These are phyloP conservation scores for Stenurella melanura DNA, from an alignment of 2,888 invertebrate species.

Conservation along the genomic window DNA sequence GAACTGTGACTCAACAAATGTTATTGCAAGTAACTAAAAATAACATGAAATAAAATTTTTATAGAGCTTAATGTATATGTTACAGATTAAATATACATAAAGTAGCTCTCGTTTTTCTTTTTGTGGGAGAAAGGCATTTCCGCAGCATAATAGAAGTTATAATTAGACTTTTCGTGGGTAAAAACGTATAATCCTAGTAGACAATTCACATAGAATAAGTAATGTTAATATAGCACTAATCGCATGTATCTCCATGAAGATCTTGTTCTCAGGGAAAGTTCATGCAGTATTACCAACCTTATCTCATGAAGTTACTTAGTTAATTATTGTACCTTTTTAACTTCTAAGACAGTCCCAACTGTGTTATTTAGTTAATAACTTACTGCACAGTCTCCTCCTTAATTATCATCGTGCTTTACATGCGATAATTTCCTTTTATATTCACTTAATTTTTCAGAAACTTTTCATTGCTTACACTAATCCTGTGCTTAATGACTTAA, in stretches of 20 bases:
- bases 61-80: neutral
- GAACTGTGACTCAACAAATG: neutral
- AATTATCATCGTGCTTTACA: slow-evolving; percentile 33
- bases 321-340: slow-evolving; percentile 64
- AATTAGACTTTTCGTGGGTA: slow-evolving; percentile 59
- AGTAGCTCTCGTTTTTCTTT: slow-evolving; percentile 34
- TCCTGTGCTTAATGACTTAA: neutral
- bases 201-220: slow-evolving; percentile 64
- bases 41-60: neutral
- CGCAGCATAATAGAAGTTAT: slow-evolving; percentile 56
- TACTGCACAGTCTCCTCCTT: slow-evolving; percentile 25
- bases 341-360: slow-evolving; percentile 54
- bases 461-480: neutral
- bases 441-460: neutral
- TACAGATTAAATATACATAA: slow-evolving; percentile 3
- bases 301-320: slow-evolving; percentile 62
- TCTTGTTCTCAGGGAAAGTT: slow-evolving; percentile 65
- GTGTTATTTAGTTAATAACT: slow-evolving; percentile 55
- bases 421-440: slow-evolving; percentile 24
- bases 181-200: slow-evolving; percentile 53
- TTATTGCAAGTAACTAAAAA: neutral
- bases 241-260: slow-evolving; percentile 61
- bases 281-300: slow-evolving; percentile 61
- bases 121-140: slow-evolving; percentile 50
- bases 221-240: slow-evolving; percentile 64